Conservation (phyloP, 1,140 invertebrate genomes). For the Sitophilus oryzae region DNA sequence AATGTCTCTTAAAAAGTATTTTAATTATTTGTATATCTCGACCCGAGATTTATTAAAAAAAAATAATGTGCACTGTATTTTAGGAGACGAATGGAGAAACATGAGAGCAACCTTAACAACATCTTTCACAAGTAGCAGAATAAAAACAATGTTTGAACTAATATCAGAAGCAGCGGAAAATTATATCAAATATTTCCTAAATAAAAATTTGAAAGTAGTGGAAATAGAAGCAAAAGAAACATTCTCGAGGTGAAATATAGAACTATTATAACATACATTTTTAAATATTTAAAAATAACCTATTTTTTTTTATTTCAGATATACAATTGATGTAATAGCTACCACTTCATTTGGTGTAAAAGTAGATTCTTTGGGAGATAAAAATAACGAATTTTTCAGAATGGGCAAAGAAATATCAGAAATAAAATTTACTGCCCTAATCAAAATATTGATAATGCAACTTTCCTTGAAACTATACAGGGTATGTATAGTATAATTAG, state of each 20-base stretch:
- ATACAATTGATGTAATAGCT: conserved; percentile 46
- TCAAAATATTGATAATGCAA: conserved; percentile 21
- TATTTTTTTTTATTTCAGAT: conserved; percentile 18
- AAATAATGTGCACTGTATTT: conserved; percentile 3
- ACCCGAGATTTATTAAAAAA: not conserved
- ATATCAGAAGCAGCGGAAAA: conserved; percentile 32
- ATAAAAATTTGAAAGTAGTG: conserved; percentile 17
- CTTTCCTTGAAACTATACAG: conserved; percentile 15
- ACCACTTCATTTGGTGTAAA: conserved; percentile 42
- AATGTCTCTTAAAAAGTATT: too few species aligned
- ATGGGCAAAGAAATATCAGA: conserved; percentile 37
- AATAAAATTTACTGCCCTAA: conserved; percentile 20
- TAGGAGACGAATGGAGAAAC: conserved; percentile 41
- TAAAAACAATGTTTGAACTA: conserved; percentile 40
- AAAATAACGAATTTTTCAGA: conserved; percentile 41
- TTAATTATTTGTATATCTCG: too few species aligned
- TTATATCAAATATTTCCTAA: conserved; percentile 36
- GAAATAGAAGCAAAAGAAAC: conserved; percentile 29
- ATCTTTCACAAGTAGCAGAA: conserved; percentile 43
- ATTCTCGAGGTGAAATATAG: conserved; percentile 14
- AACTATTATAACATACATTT: too few species aligned
- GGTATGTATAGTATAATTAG: conserved; percentile 7
- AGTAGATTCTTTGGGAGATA: conserved; percentile 41
- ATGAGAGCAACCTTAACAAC: conserved; percentile 40
- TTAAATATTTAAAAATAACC: too few species aligned